A percentile compares a stretch with the other conserved stretches of the same genome.
These are phyloP conservation scores for Microdon myrmicae DNA, from an alignment of 2,888 invertebrate genomes.

Conservation along the genomic window DNA sequence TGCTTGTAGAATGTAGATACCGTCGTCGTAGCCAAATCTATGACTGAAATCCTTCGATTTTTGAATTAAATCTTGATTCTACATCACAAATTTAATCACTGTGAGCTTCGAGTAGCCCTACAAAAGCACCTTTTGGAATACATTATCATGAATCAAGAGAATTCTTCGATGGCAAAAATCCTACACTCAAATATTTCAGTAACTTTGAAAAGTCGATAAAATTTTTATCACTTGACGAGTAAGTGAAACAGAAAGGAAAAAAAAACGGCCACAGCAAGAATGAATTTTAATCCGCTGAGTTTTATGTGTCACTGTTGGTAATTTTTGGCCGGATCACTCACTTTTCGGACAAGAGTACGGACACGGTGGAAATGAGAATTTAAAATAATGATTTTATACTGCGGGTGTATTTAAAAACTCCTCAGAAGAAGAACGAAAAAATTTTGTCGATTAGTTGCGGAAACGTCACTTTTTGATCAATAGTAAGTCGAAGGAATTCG, in stretches of 20 bases:
- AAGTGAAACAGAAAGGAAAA: conserved; percentile 14
- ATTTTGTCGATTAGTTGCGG: conserved; percentile 37
- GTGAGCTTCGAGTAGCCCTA: neutral
- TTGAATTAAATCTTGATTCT: conserved; percentile 20
- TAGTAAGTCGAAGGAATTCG: conserved; percentile 51
- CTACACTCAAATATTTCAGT: conserved; percentile 24
- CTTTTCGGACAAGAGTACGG: conserved; percentile 29
- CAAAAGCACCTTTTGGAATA: conserved; percentile 21
- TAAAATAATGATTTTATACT: conserved; percentile 40
- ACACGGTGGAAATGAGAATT: conserved; percentile 24
- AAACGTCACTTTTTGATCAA: conserved; percentile 56
- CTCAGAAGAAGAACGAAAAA: conserved; percentile 40
- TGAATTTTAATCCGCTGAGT: neutral
- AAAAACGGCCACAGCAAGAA: conserved; percentile 24
- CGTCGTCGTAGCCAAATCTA: conserved; percentile 25
- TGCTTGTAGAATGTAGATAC: neutral
- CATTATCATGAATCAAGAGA: conserved; percentile 21
- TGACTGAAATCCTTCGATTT: conserved; percentile 29
- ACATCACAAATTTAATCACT: conserved; percentile 14
- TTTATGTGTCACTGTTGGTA: conserved; percentile 10
- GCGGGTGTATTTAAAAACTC: conserved; percentile 41
- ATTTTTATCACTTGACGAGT: conserved; percentile 38
- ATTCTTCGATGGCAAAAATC: too few species aligned
- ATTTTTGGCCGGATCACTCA: conserved; percentile 26
- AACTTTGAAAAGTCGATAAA: conserved; percentile 54